Conservation (phyloP, 2,888 invertebrate species). For the Enchytraeus crypticus region DNA sequence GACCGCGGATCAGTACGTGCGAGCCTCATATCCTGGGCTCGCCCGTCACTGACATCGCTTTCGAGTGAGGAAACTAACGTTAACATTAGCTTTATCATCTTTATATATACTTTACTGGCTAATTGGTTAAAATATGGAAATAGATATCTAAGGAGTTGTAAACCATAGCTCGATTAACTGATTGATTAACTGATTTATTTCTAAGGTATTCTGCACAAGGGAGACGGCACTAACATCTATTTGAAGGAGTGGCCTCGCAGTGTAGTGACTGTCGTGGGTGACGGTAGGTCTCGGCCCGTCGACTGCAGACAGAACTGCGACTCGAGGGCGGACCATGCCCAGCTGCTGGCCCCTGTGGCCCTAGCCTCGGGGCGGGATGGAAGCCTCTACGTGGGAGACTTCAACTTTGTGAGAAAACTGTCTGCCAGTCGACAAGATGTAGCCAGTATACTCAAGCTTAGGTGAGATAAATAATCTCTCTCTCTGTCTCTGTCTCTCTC, state of each 20-base stretch:
- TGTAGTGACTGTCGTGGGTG: constrained; percentile 68
- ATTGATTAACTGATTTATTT: too few relatives aligned
- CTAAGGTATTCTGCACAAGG: constrained; percentile 87
- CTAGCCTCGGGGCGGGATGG: constrained; percentile 92
- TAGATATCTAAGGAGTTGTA: too few relatives aligned
- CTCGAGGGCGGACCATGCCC: constrained; percentile 51
- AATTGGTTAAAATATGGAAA: too few relatives aligned
- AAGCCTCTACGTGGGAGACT: constrained; percentile 91
- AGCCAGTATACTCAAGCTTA: constrained; percentile 57
- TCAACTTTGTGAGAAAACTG: constrained; percentile 61
- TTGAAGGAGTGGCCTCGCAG: constrained; percentile 80
- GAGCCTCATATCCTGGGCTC: too few relatives aligned
- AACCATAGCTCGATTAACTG: too few relatives aligned
- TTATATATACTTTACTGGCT: too few relatives aligned
- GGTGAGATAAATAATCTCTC: constrained; percentile 28
- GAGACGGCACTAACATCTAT: constrained; percentile 88
- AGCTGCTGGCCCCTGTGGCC: constrained; percentile 82
- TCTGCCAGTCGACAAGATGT: constrained; percentile 41
- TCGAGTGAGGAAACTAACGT: too few relatives aligned
- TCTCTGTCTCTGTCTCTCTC: too few relatives aligned
- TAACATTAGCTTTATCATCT: too few relatives aligned
- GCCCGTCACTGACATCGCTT: too few relatives aligned
- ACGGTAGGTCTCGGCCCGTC: constrained; percentile 63
- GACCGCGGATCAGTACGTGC: too few relatives aligned
- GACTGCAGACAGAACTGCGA: constrained; percentile 75